Evolutionary conservation across 2,113 vertebrate species (phyloP).

Genomic region (Lanius collurio): DNA sequence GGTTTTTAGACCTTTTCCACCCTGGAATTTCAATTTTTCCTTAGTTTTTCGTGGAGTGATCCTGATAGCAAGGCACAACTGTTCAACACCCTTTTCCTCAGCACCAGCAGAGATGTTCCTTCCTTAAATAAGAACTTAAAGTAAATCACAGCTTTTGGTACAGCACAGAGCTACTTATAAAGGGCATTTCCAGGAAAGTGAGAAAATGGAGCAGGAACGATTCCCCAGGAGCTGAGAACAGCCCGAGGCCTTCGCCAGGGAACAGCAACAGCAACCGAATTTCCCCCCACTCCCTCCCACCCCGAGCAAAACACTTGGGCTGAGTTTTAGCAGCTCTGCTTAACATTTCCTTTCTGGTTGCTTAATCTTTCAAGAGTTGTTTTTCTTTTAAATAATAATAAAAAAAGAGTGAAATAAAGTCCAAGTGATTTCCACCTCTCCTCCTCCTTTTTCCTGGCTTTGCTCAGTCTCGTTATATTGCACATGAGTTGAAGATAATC

Average conservation of each 20-base stretch:
- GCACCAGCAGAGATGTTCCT: not conserved
- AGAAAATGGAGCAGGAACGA: not conserved
- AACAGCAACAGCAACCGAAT: not conserved
- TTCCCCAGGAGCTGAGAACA: not conserved
- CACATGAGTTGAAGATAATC: conserved; percentile 16
- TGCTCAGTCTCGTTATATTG: conserved; percentile 14
- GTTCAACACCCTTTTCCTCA: not conserved
- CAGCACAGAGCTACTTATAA: conserved; percentile 41
- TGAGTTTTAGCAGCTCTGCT: conserved; percentile 38
- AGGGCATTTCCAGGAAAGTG: conserved; percentile 14
- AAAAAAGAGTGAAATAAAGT: not conserved
- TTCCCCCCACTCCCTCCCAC: not conserved
- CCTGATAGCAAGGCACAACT: conserved; percentile 69
- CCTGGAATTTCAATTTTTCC: not conserved
- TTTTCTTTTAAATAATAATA: not conserved
- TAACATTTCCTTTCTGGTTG: conserved; percentile 3
- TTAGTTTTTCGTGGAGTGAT: not conserved
- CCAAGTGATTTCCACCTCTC: conserved; percentile 7
- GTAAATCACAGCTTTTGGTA: conserved; percentile 62
- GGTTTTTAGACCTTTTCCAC: not conserved
- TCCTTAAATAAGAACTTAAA: not conserved
- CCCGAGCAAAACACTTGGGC: conserved; percentile 10
- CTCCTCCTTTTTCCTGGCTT: conserved; percentile 9
- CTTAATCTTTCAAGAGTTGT: conserved; percentile 1
- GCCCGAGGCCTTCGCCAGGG: not conserved